Percentiles rank a stretch among this genome's conserved stretches.
These are phyloP conservation scores for Ctenopoma kingsleyae DNA, from an alignment of 2,797 vertebrate genomes.

Conservation along the genomic window DNA sequence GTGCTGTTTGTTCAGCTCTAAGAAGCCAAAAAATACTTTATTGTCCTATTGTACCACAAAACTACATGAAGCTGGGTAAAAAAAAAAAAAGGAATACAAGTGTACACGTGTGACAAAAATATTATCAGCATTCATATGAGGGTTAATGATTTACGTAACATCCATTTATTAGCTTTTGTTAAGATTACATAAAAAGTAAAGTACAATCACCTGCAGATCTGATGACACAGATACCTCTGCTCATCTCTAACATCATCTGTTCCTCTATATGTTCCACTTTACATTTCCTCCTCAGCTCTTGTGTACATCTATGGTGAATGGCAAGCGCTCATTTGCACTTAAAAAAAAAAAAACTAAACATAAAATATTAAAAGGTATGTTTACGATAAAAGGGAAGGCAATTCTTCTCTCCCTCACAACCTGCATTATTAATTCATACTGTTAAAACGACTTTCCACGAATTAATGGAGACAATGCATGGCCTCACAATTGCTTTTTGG, in stretches of 20 bases:
- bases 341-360: conserved; percentile 84
- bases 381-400: conserved; percentile 88
- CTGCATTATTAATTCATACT: conserved; percentile 90
- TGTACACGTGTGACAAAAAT: too few relatives aligned
- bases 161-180: conserved; percentile 10
- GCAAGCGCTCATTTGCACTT: conserved; percentile 82
- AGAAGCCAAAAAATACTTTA: background rate
- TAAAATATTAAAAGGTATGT: conserved; percentile 90
- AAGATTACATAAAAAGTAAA: conserved; percentile 10
- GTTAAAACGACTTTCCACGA: conserved; percentile 90
- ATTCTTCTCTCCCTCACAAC: conserved; percentile 83
- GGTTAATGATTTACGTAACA: conserved; percentile 12
- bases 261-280: conserved; percentile 38
- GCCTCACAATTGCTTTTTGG: conserved; percentile 80
- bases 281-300: conserved; percentile 60
- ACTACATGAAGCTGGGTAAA: background rate
- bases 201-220: background rate
- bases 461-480: conserved; percentile 86
- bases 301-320: conserved; percentile 61
- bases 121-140: background rate
- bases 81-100: background rate
- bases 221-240: conserved; percentile 24
- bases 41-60: background rate
- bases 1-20: conserved; percentile 31
- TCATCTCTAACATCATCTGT: conserved; percentile 1